A percentile compares a stretch with the other conserved stretches of the same genome.
These are phyloP conservation scores for Lophura nycthemera DNA, from an alignment of 2,113 vertebrate genomes.

Conservation along the genomic window DNA sequence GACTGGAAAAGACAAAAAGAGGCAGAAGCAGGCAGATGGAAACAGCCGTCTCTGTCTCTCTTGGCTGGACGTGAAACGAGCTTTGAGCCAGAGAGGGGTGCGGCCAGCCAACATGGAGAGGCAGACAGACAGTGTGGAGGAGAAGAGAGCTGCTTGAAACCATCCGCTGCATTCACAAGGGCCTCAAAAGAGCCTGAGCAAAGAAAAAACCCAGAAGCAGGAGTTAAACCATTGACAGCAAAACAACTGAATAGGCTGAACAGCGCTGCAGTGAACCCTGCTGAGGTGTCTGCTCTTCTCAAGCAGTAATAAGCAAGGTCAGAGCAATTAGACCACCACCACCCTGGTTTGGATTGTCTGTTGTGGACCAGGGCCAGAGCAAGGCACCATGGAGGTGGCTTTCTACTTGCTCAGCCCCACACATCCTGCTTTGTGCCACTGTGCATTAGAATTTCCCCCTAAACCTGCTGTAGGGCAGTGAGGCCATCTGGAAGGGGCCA, in stretches of 20 bases:
- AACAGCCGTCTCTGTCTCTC: accelerated
- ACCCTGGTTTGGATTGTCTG: accelerated
- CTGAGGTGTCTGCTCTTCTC: background rate
- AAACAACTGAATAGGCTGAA: background rate
- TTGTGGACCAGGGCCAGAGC: accelerated
- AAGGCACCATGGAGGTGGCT: background rate
- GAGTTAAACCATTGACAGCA: background rate
- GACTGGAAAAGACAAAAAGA: background rate
- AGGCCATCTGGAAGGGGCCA: background rate
- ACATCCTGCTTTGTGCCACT: background rate
- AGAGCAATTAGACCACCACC: accelerated
- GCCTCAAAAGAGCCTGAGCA: accelerated
- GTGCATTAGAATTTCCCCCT: accelerated
- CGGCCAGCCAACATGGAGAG: accelerated
- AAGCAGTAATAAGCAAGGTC: background rate
- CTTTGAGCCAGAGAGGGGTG: background rate
- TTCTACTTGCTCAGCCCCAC: background rate
- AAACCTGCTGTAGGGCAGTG: background rate
- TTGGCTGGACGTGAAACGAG: background rate
- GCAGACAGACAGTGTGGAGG: accelerated
- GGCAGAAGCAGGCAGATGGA: background rate
- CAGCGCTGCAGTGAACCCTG: accelerated
- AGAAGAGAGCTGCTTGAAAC: background rate
- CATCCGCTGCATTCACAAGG: background rate
- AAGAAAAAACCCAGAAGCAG: background rate